These are phyloP conservation scores for Proales similis DNA, from an alignment of 1,140 invertebrate genomes.

Conservation along the genomic window DNA sequence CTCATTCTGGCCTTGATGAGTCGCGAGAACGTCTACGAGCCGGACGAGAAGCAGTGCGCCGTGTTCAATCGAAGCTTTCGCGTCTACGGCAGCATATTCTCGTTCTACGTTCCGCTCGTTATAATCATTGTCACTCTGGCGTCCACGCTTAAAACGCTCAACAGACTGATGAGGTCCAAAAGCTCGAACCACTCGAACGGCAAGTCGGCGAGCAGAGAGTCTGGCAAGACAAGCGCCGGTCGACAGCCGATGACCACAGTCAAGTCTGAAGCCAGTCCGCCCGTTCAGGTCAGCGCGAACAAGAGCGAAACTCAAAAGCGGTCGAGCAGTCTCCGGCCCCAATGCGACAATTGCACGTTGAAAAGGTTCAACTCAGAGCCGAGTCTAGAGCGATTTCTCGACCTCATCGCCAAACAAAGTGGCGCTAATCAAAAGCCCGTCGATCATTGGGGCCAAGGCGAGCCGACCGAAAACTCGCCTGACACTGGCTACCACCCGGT, in stretches of 20 bases:
- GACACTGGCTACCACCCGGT: too few species aligned
- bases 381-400: too few species aligned
- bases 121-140: slow-evolving; percentile 90
- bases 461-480: too few species aligned
- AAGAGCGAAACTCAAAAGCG: neutral
- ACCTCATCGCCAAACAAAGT: too few species aligned
- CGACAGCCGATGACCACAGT: neutral
- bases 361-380: too few species aligned
- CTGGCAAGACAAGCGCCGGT: neutral
- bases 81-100: slow-evolving; percentile 80
- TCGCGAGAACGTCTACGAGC: slow-evolving; percentile 49
- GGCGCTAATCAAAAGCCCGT: too few species aligned
- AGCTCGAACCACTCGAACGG: neutral
- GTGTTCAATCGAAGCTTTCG: slow-evolving; percentile 70
- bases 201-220: neutral
- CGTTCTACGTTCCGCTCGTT: slow-evolving; percentile 85
- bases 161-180: too few species aligned
- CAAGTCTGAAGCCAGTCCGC: neutral
- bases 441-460: too few species aligned
- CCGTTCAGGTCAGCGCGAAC: neutral
- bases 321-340: neutral
- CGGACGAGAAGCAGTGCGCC: slow-evolving; percentile 39
- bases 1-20: slow-evolving; percentile 70
- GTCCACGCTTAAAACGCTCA: slow-evolving; percentile 62
- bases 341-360: neutral